A percentile compares a stretch with the other conserved stretches of the same genome.
These are phyloP conservation scores for Theretra japonica DNA, from an alignment of 2,888 invertebrate genomes.

Conservation along the genomic window DNA sequence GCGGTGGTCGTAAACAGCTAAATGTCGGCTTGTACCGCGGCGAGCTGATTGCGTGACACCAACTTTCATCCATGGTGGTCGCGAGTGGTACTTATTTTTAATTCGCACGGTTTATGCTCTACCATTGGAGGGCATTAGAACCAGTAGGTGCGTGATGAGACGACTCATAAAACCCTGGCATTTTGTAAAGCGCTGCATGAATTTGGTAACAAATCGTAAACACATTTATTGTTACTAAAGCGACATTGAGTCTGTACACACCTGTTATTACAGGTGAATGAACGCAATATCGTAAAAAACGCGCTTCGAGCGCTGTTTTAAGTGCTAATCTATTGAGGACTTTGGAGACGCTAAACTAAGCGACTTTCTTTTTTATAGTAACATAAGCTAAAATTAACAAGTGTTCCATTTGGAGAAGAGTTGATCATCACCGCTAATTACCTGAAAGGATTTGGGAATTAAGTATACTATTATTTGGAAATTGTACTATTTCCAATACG, in stretches of 20 bases:
- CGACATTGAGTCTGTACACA: background rate
- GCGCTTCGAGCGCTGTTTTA: background rate
- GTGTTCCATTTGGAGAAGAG: too few species aligned
- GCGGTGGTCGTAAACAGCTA: constrained; percentile 27
- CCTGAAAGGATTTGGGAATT: too few species aligned
- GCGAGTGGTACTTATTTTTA: constrained; percentile 5
- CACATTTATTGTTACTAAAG: background rate
- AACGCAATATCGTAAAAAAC: background rate
- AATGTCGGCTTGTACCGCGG: constrained; percentile 11
- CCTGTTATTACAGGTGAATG: constrained; percentile 4
- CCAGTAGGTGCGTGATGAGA: background rate
- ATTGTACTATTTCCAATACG: too few species aligned
- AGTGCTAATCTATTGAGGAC: background rate
- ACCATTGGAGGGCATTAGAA: background rate
- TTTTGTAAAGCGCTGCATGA: background rate
- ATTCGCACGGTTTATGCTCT: constrained; percentile 5
- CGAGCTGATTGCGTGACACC: background rate
- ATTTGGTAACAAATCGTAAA: constrained; percentile 10
- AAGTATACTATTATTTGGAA: too few species aligned
- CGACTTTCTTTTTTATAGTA: too few species aligned
- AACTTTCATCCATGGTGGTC: background rate
- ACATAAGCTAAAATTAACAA: too few species aligned
- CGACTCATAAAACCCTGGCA: background rate
- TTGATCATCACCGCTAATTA: too few species aligned
- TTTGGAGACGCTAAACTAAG: too few species aligned